Conservation (phyloP, 1,140 invertebrate genomes). For the Tachypleus tridentatus region DNA sequence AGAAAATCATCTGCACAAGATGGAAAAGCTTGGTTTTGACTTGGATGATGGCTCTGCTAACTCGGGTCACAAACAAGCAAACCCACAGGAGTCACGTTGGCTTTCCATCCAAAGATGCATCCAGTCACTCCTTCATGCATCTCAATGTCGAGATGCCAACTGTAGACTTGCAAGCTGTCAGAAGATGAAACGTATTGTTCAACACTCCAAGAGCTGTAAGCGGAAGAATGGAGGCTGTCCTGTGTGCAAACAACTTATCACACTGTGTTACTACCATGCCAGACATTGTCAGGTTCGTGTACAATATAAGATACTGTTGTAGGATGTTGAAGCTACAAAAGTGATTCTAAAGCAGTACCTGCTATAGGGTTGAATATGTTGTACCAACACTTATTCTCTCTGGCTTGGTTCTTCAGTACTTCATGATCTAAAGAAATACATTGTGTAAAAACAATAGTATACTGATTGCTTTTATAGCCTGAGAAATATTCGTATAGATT, state of each 20-base stretch:
- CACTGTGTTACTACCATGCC: conserved; percentile 95
- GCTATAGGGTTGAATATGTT: too few species aligned
- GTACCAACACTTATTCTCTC: too few species aligned
- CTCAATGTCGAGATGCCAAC: conserved; percentile 94
- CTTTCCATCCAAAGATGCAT: conserved; percentile 94
- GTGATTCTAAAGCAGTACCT: too few species aligned
- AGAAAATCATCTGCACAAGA: conserved; percentile 87
- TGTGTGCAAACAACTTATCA: conserved; percentile 97
- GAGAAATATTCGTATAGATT: too few species aligned
- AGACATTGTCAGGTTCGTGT: conserved; percentile 73
- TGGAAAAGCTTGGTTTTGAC: conserved; percentile 94
- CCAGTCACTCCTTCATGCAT: conserved; percentile 90
- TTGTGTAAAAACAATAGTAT: too few species aligned
- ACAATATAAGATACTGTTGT: not conserved
- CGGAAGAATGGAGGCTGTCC: conserved; percentile 83
- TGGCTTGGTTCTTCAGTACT: too few species aligned
- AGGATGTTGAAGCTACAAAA: not conserved
- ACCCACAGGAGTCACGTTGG: conserved; percentile 68
- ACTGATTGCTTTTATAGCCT: too few species aligned
- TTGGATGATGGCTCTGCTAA: conserved; percentile 83
- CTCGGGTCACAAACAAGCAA: conserved; percentile 54
- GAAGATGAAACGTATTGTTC: conserved; percentile 97
- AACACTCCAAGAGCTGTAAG: conserved; percentile 90
- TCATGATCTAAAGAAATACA: too few species aligned
- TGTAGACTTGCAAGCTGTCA: conserved; percentile 90